Evolutionary conservation across 1,140 invertebrate genomes (phyloP).

Genomic region (Drosophila fuyamai): DNA sequence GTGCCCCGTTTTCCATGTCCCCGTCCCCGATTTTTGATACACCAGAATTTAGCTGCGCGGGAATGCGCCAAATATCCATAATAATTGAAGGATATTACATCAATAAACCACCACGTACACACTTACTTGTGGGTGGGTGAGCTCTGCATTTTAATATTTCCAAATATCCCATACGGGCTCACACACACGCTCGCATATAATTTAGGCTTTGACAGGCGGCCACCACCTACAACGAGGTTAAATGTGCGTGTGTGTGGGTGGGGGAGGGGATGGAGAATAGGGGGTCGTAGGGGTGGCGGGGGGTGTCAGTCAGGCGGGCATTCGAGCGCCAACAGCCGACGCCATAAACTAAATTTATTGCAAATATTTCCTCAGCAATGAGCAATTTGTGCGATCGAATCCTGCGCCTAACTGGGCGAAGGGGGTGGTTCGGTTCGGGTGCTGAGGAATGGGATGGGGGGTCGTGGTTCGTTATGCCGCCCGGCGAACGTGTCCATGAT

Average conservation of each 20-base stretch:
- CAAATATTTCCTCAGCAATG: slow-evolving; percentile 84
- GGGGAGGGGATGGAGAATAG: background rate
- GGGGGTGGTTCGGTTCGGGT: background rate
- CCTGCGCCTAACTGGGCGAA: slow-evolving; percentile 35
- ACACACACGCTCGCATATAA: slow-evolving; percentile 69
- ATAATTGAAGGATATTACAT: slow-evolving; percentile 84
- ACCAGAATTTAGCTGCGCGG: slow-evolving; percentile 50
- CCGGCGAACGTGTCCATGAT: slow-evolving; percentile 76
- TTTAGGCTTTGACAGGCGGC: slow-evolving; percentile 80
- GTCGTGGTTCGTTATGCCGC: slow-evolving; percentile 52
- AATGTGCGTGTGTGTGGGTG: slow-evolving; percentile 42
- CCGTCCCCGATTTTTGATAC: slow-evolving; percentile 36
- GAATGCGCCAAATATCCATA: slow-evolving; percentile 83
- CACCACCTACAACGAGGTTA: slow-evolving; percentile 50
- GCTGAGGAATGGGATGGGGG: background rate
- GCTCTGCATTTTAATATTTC: slow-evolving; percentile 81
- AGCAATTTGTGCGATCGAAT: slow-evolving; percentile 84
- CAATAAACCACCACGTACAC: slow-evolving; percentile 64
- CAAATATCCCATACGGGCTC: slow-evolving; percentile 48
- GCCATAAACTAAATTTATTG: slow-evolving; percentile 84
- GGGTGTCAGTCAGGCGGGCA: slow-evolving; percentile 69
- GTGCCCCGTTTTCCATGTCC: background rate
- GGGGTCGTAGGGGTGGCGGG: background rate
- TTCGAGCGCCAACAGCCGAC: slow-evolving; percentile 66
- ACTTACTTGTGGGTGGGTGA: slow-evolving; percentile 4